Evolutionary conservation across 1,140 invertebrate species (phyloP).

Genomic region (Drosophila dunni): DNA sequence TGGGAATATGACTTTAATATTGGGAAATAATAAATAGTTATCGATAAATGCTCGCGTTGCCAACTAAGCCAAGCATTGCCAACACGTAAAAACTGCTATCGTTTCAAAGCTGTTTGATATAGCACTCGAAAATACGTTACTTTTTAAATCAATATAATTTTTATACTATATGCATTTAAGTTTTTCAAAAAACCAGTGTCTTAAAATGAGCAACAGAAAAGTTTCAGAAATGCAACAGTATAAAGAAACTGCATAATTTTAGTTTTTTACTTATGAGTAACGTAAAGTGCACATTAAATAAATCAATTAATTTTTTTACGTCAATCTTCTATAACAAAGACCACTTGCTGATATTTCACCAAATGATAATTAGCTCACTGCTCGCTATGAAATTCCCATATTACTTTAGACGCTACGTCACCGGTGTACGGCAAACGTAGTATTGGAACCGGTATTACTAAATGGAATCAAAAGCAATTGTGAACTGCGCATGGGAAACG

Average conservation of each 20-base stretch:
- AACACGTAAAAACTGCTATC: not conserved
- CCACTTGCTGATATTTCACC: too few species aligned
- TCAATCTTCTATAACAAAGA: too few species aligned
- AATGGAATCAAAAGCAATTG: constrained; percentile 7
- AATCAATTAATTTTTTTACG: too few species aligned
- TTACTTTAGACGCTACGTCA: constrained; percentile 12
- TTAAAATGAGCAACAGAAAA: too few species aligned
- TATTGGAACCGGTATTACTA: constrained; percentile 18
- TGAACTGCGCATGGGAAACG: constrained; percentile 13
- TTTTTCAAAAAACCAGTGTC: too few species aligned
- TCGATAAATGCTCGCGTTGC: constrained; percentile 11
- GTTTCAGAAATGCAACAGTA: too few species aligned
- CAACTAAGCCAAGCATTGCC: not conserved
- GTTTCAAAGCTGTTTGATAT: not conserved
- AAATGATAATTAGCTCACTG: not conserved
- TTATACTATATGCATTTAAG: not conserved
- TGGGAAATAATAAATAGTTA: not conserved
- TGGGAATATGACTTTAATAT: too few species aligned
- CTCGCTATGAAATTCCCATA: constrained; percentile 11
- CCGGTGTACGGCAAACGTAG: not conserved
- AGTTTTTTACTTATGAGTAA: too few species aligned
- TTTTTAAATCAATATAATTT: not conserved
- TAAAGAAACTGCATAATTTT: too few species aligned
- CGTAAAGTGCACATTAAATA: too few species aligned
- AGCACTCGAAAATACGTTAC: not conserved